Evolutionary conservation across 1,140 invertebrate genomes (phyloP), one percentile per base, ranked within the genome.

Genomic region (Oedothorax gibbosus): DNA sequence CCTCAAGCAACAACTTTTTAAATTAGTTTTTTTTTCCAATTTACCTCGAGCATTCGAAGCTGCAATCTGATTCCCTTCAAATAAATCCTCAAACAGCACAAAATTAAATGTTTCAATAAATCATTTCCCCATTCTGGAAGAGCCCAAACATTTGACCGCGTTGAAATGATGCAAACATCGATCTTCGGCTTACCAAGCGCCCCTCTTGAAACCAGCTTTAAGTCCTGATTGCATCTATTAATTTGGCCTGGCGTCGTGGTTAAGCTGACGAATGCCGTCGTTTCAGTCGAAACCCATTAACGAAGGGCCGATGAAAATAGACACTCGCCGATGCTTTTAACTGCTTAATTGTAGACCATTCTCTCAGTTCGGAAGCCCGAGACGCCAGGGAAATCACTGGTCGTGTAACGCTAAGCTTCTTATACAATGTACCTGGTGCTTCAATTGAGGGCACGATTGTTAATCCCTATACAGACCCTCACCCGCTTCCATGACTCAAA

Each of bases 401-500:
- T 75, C 81, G 57, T 51, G 54, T 65, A 66, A 15, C 60, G 50
- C 62, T 75, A 83, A 83, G 81, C 81, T 75, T 66, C 81, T 83
- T 83, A 83, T 57, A 66, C 81, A 75, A 73, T 83, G 51, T 69
- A 56, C 81, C 60, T 72, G n/a, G 79, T 82, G 69, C 79, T 82
- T 82, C 81, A 53, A 66, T 83, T 83, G 68, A 83, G 68, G 71
- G 62, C 60, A n/a, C 57, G 71, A n/a, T n/a, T n/a, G n/a, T 83
- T 82, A 83, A 83, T 83, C 75, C 81, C 81, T 51, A 72, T 83
- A 83, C 81, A 83, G 75, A 83, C 73, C 69, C 73, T 75, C 80
- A 83, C 73, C 80, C 73, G 75, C 80, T n/a, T 54, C 79, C 64
- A 73, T 82, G 71, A 73, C n/a, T 72, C 79, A 82, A 73, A 72